Evolutionary conservation across 1,140 invertebrate genomes (phyloP).

Genomic region (Nilaparvata lugens): DNA sequence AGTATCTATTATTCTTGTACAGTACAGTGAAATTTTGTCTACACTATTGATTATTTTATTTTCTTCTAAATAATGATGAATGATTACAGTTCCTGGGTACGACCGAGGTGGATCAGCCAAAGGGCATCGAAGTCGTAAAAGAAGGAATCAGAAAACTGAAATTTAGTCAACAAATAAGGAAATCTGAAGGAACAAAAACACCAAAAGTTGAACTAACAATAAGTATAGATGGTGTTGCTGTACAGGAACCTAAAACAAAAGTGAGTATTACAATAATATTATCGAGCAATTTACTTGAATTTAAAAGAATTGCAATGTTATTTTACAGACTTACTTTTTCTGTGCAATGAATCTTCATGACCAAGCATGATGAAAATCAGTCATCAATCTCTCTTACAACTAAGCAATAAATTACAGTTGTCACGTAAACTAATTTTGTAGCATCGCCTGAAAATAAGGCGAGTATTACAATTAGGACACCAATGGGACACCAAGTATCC

Average conservation of each 20-base stretch:
- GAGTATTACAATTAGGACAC: too few species aligned
- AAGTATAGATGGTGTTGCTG: slow-evolving; percentile 89
- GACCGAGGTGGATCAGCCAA: slow-evolving; percentile 86
- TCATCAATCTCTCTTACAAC: too few species aligned
- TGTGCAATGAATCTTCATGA: too few species aligned
- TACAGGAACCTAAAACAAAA: slow-evolving; percentile 69
- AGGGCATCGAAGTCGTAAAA: slow-evolving; percentile 94
- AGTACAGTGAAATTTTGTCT: too few species aligned
- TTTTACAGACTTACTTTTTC: background rate
- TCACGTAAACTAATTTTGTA: too few species aligned
- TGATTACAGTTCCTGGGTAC: slow-evolving; percentile 78
- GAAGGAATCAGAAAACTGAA: slow-evolving; percentile 91
- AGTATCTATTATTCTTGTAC: too few species aligned
- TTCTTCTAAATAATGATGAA: background rate
- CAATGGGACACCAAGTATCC: too few species aligned
- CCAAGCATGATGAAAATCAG: too few species aligned
- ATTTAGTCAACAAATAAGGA: slow-evolving; percentile 86
- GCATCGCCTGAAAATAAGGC: too few species aligned
- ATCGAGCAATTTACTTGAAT: too few species aligned
- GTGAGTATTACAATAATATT: slow-evolving; percentile 29
- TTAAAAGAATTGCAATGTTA: background rate
- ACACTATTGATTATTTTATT: too few species aligned
- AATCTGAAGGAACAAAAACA: slow-evolving; percentile 85
- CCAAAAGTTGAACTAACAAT: slow-evolving; percentile 91
- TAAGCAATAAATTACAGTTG: too few species aligned